Evolutionary conservation across 2,888 invertebrate genomes (phyloP).

Genomic region (Sinotaia quadrata): DNA sequence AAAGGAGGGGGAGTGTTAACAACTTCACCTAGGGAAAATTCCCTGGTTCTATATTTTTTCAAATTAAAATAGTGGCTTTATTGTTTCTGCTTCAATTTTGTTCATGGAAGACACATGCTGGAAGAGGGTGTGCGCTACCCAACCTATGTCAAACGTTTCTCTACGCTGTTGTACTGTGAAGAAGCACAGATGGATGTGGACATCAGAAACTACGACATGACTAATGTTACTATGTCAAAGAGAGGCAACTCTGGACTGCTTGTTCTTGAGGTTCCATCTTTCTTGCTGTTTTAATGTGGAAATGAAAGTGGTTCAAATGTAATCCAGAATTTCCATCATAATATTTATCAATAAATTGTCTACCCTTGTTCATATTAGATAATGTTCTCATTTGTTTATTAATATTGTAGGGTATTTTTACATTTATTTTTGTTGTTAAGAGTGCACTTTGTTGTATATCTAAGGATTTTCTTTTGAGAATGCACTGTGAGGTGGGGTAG

Average conservation of each 20-base stretch:
- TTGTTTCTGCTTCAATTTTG: slow-evolving; percentile 77
- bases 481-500: too few relatives aligned
- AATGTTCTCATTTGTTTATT: too few relatives aligned
- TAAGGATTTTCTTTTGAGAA: too few relatives aligned
- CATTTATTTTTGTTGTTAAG: too few relatives aligned
- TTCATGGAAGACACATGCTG: slow-evolving; percentile 31
- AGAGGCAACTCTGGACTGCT: slow-evolving; percentile 47
- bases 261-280: slow-evolving; percentile 55
- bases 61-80: slow-evolving; percentile 68
- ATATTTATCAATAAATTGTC: too few relatives aligned
- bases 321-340: too few relatives aligned
- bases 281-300: too few relatives aligned
- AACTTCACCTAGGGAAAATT: not conserved
- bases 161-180: slow-evolving; percentile 83
- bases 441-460: too few relatives aligned
- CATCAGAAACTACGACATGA: slow-evolving; percentile 81
- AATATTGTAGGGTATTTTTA: too few relatives aligned
- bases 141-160: slow-evolving; percentile 77
- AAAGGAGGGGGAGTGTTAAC: not conserved
- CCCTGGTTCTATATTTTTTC: not conserved
- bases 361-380: too few relatives aligned
- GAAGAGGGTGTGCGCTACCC: slow-evolving; percentile 39
- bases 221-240: slow-evolving; percentile 74
- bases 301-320: too few relatives aligned
- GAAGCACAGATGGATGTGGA: slow-evolving; percentile 82